A percentile compares a stretch with the other conserved stretches of the same genome.
phyloP scores from a whole-genome alignment of 2,888 invertebrate species.

The Cosmorhoe ocellata region DNA sequence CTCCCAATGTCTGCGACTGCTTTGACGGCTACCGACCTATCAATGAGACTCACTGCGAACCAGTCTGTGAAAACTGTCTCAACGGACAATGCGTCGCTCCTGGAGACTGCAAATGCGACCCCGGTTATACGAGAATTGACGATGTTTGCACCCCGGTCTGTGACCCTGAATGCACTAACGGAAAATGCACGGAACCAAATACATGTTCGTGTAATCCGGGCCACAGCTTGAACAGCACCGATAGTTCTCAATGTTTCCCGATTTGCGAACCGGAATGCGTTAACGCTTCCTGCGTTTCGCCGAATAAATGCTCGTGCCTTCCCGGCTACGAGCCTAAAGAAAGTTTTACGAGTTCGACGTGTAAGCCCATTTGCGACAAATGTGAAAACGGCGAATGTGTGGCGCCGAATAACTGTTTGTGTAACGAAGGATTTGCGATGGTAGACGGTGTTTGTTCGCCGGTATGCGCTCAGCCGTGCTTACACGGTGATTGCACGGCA shows the following conservation, averaged over 20 bases:
- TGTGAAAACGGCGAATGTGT: conserved; percentile 49
- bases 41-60: conserved; percentile 43
- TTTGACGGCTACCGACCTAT: conserved; percentile 41
- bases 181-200: conserved; percentile 54
- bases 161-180: conserved; percentile 44
- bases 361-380: conserved; percentile 47
- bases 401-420: conserved; percentile 37
- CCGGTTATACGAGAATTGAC: conserved; percentile 31
- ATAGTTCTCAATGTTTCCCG: conserved; percentile 37
- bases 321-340: conserved; percentile 37
- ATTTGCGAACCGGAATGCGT: conserved; percentile 43
- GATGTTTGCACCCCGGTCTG: conserved; percentile 40
- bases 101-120: conserved; percentile 35
- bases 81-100: conserved; percentile 63
- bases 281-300: conserved; percentile 43
- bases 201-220: conserved; percentile 47
- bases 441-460: conserved; percentile 34
- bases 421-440: conserved; percentile 35
- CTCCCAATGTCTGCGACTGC: conserved; percentile 52
- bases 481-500: conserved; percentile 50
- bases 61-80: conserved; percentile 64
- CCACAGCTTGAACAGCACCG: conserved; percentile 16
- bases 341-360: conserved; percentile 33
- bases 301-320: conserved; percentile 44
- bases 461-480: conserved; percentile 35